Evolutionary conservation across 2,113 vertebrate species (phyloP).

Genomic region (Pampusana beccarii): DNA sequence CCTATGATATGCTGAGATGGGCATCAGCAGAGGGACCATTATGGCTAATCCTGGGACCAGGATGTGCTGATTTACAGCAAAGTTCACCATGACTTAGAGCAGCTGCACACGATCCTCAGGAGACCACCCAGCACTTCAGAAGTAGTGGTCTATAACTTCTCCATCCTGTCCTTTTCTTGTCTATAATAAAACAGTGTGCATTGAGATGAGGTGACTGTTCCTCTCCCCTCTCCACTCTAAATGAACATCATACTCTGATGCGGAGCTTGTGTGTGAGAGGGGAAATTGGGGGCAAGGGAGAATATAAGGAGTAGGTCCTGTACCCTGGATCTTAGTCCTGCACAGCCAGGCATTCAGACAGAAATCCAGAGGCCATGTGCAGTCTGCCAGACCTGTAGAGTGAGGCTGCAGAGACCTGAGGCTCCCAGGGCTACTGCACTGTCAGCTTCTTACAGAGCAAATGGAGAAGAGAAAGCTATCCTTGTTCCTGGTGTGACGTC

Average conservation of each 20-base stretch:
- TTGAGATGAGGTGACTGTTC: neutral
- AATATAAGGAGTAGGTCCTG: neutral
- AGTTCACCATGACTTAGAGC: fast-evolving
- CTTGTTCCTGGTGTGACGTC: neutral
- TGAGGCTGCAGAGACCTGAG: neutral
- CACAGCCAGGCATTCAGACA: neutral
- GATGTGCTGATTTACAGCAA: neutral
- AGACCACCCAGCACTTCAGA: neutral
- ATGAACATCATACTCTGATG: neutral
- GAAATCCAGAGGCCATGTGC: neutral
- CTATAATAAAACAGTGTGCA: neutral
- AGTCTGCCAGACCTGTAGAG: neutral
- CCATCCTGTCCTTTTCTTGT: neutral
- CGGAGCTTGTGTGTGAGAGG: neutral
- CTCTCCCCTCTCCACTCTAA: neutral
- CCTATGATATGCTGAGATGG: neutral
- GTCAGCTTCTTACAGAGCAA: neutral
- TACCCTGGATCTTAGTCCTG: neutral
- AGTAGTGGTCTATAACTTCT: neutral
- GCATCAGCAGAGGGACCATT: neutral
- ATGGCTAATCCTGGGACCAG: neutral
- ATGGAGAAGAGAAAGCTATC: neutral
- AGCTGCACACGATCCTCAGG: neutral
- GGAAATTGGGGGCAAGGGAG: neutral
- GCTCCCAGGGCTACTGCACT: neutral